These are phyloP conservation scores for Hyaena hyaena DNA, from an alignment of 2,113 vertebrate species.

Conservation along the genomic window DNA sequence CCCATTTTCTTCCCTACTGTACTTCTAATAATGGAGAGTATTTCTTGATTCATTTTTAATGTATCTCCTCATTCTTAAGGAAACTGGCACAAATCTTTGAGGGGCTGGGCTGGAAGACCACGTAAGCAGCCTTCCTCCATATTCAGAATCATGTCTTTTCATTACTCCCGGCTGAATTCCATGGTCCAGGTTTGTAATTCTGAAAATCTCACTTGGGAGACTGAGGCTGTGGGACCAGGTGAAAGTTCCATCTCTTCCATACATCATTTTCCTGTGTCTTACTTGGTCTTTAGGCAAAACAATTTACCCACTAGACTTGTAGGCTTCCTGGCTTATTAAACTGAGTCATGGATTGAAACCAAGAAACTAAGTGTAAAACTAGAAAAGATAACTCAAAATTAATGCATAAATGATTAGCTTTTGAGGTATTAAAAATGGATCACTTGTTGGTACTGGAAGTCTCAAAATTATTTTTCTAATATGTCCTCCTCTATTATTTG, in stretches of 20 bases:
- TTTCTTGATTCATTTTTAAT: neutral
- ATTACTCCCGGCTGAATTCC: neutral
- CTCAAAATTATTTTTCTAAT: neutral
- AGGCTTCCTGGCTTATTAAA: neutral
- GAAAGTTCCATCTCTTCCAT: neutral
- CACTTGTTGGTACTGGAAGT: neutral
- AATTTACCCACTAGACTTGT: neutral
- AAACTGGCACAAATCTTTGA: neutral
- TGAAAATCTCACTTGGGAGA: neutral
- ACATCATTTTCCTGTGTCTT: neutral
- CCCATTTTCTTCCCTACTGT: slow-evolving; percentile 15
- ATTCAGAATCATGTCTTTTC: neutral
- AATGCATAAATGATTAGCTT: neutral
- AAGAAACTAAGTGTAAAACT: neutral
- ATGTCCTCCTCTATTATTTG: neutral
- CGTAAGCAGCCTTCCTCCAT: neutral
- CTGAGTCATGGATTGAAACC: neutral
- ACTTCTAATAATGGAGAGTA: neutral
- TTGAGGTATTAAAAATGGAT: neutral
- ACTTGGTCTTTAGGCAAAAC: neutral
- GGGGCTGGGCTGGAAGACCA: neutral
- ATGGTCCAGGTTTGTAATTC: neutral
- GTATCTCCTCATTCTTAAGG: neutral
- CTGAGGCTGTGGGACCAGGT: neutral
- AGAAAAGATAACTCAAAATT: neutral